Evolutionary conservation across 2,113 vertebrate species (phyloP).

Genomic region (Pipa parva): DNA sequence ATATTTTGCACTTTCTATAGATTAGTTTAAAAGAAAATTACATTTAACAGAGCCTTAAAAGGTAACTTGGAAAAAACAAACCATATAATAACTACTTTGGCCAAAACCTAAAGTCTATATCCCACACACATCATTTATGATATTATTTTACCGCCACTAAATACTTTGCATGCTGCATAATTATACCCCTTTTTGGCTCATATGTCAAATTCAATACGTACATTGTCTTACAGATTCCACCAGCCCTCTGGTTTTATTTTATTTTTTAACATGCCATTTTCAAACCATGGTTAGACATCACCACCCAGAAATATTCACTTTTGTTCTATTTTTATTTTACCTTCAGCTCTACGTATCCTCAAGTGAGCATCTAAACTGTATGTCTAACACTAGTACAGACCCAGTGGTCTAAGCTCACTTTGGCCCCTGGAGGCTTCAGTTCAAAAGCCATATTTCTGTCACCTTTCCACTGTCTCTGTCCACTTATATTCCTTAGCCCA

Average conservation of each 20-base stretch:
- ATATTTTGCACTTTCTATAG: too few species aligned
- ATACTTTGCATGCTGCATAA: constrained; percentile 30
- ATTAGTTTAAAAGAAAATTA: too few species aligned
- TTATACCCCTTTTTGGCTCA: constrained; percentile 34
- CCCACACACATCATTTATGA: constrained; percentile 27
- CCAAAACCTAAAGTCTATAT: constrained; percentile 35
- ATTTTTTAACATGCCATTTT: constrained; percentile 29
- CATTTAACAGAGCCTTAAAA: too few species aligned
- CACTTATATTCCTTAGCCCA: too few species aligned
- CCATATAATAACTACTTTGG: constrained; percentile 44
- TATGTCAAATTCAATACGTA: constrained; percentile 34
- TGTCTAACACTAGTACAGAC: too few species aligned
- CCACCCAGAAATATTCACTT: constrained; percentile 35
- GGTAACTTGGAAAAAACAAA: constrained; percentile 20
- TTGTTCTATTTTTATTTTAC: constrained; percentile 36
- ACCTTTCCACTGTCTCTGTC: too few species aligned
- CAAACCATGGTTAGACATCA: constrained; percentile 21
- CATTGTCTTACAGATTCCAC: constrained; percentile 22
- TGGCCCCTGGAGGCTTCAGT: too few species aligned
- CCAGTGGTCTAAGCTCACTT: too few species aligned
- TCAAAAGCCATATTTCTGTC: too few species aligned
- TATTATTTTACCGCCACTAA: constrained; percentile 41
- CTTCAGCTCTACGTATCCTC: constrained; percentile 19
- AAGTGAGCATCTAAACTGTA: background rate
- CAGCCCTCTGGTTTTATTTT: constrained; percentile 22